Evolutionary conservation across 2,797 vertebrate species (phyloP).

Genomic region (Natrix natrix): DNA sequence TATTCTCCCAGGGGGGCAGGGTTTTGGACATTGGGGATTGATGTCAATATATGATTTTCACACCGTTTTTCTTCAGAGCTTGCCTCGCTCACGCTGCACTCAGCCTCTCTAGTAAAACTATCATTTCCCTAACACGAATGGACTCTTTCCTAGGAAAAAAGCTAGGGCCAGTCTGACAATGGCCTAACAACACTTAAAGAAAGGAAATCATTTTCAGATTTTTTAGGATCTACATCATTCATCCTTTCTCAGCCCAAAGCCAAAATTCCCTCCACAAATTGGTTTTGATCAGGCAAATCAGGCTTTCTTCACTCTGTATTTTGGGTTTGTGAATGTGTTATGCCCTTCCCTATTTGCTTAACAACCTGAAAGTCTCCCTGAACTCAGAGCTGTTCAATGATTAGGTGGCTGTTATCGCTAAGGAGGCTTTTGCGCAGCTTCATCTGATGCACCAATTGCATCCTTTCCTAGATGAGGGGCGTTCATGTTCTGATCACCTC

Average conservation of each 20-base stretch:
- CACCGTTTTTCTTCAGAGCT: too few species aligned
- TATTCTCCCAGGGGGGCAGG: too few species aligned
- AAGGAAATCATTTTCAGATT: neutral
- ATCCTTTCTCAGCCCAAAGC: neutral
- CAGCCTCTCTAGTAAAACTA: too few species aligned
- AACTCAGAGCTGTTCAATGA: neutral
- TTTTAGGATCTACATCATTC: neutral
- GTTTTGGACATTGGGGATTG: too few species aligned
- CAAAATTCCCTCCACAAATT: neutral
- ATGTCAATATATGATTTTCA: too few species aligned
- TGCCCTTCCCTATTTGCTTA: neutral
- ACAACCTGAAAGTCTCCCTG: neutral
- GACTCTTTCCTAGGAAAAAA: too few species aligned
- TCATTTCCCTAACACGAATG: too few species aligned
- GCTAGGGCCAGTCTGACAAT: too few species aligned
- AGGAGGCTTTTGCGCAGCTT: neutral
- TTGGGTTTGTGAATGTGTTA: neutral
- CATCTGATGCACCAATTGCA: neutral
- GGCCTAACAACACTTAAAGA: neutral
- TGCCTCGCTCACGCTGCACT: too few species aligned
- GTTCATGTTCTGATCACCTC: neutral
- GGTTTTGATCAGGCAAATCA: neutral
- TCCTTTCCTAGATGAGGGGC: neutral
- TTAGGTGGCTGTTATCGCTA: neutral
- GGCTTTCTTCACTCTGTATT: neutral